Evolutionary conservation across 2,113 vertebrate genomes (phyloP).

Genomic region (Athene cunicularia): DNA sequence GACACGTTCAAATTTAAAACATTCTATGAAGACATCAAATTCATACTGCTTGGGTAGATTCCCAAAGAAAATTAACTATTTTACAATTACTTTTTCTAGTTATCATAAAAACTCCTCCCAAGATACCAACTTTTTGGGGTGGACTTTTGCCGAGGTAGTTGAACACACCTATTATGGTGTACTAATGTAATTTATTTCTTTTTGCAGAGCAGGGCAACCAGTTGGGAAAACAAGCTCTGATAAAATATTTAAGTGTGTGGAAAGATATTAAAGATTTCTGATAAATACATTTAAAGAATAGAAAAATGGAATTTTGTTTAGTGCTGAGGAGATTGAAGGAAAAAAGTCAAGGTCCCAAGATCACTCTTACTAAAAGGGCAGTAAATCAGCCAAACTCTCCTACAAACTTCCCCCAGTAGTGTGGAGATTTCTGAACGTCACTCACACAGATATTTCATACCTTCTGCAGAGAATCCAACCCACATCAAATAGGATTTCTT

Average conservation of each 20-base stretch:
- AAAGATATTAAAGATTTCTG: not conserved
- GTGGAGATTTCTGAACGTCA: not conserved
- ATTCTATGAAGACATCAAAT: not conserved
- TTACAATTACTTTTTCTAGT: not conserved
- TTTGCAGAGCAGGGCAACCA: not conserved
- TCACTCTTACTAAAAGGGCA: not conserved
- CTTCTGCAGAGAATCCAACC: slow-evolving; percentile 94
- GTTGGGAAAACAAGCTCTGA: not conserved
- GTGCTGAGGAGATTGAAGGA: not conserved
- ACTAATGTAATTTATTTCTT: not conserved
- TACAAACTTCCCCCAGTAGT: not conserved
- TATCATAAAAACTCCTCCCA: not conserved
- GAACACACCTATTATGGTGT: fast-evolving
- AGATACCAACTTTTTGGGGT: fast-evolving
- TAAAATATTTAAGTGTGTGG: not conserved
- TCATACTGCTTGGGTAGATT: not conserved
- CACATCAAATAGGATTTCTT: slow-evolving; percentile 85
- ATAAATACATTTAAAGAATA: not conserved
- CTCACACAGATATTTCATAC: slow-evolving; percentile 53
- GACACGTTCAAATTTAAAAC: not conserved
- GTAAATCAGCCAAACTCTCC: not conserved
- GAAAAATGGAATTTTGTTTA: not conserved
- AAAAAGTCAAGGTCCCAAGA: not conserved
- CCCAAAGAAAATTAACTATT: not conserved
- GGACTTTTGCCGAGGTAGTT: not conserved